Evolutionary conservation across 2,113 vertebrate genomes (phyloP), one percentile per base, ranked within the genome.

Genomic region (Cyanistes caeruleus): DNA sequence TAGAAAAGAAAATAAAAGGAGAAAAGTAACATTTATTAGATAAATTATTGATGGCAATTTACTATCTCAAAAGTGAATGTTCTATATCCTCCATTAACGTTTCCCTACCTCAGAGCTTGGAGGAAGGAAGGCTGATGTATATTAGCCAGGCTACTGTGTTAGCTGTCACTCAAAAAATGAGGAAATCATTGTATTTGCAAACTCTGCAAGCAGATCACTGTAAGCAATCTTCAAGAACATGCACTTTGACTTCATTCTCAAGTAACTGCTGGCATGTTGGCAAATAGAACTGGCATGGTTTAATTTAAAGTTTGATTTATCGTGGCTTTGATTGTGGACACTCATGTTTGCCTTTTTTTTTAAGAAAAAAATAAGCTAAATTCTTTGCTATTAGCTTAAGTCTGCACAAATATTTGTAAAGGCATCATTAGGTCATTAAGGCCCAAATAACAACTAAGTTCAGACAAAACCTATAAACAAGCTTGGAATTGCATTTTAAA

Each of bases 151-250:
- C 44, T 93, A 5, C 79, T 63, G 8, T 49, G 76, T 68, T n/a
- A 95, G 81, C 88, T 93, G 88, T 89, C 90, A 88, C 39, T 92
- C 79, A 88, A 5, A 59, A 95, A 70, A 86, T 55, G 43, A 88
- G 43, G 58, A 92, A 92, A 92, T 90, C 22, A 69, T 75, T 91
- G 10, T 88, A 62, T 90, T 74, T 96, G 64, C 52, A 90, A 95
- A 94, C 52, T 83, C 81, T 72, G 64, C 68, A 88, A 90, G 72
- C 79, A 93, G 84, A 94, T 76, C 55, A 44, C 48, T 90, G 56
- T 70, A 74, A 86, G 59, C 78, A 81, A 27, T 76, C 85, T 85
- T 92, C 46, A 89, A 68, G 64, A 90, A 87, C 72, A 81, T 16
- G 44, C 52, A 81, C 59, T 60, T 52, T 84, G 68, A 88, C 56